These are phyloP conservation scores for Lasius platythorax DNA, from an alignment of 2,888 invertebrate genomes.

Conservation along the genomic window DNA sequence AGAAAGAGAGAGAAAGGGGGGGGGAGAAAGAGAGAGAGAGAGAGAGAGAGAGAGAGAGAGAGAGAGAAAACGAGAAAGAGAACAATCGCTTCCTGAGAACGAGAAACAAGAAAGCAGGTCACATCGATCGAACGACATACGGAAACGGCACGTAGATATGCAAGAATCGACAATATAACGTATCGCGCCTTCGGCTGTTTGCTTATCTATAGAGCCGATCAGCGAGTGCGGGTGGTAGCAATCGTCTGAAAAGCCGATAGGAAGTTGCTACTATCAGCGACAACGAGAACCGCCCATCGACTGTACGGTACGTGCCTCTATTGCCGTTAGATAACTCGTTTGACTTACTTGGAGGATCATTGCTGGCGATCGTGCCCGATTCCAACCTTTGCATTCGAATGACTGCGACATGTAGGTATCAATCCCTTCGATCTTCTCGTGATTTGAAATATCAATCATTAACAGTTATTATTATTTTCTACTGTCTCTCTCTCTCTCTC, in stretches of 20 bases:
- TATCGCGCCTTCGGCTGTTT: constrained; percentile 61
- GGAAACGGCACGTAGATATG: constrained; percentile 38
- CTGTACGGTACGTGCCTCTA: constrained; percentile 45
- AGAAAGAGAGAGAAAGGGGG: not conserved
- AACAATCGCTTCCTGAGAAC: constrained; percentile 30
- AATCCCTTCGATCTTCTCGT: not conserved
- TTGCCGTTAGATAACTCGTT: constrained; percentile 54
- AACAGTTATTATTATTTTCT: no score
- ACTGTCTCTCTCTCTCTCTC: no score
- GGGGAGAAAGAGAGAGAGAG: not conserved
- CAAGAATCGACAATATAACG: constrained; percentile 53
- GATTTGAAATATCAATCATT: not conserved
- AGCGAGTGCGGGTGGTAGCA: constrained; percentile 33
- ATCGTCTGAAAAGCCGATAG: constrained; percentile 64
- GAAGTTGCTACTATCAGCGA: constrained; percentile 49
- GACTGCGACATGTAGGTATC: not conserved
- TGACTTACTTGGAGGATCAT: constrained; percentile 26
- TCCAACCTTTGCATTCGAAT: constrained; percentile 23
- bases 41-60: not conserved
- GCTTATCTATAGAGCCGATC: constrained; percentile 58
- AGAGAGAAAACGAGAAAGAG: not conserved
- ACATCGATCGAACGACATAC: constrained; percentile 51
- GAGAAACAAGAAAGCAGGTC: constrained; percentile 48
- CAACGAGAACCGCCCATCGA: constrained; percentile 34
- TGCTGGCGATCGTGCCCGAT: constrained; percentile 33